Conservation (phyloP, 2,797 vertebrate species). For the Gambusia yucatana region DNA sequence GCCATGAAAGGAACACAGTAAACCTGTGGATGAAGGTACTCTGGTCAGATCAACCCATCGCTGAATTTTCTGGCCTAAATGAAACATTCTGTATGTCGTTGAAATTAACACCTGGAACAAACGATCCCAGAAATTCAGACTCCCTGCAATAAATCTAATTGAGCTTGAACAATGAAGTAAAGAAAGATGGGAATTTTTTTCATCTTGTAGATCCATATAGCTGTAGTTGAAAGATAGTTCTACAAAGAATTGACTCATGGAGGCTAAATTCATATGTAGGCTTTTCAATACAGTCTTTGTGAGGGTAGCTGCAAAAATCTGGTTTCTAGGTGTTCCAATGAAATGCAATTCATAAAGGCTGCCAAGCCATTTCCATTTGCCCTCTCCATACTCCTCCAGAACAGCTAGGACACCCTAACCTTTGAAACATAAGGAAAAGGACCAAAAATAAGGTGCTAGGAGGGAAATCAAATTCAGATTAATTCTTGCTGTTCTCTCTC, state of each 20-base stretch:
- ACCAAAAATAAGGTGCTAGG: background rate
- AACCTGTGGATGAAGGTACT: background rate
- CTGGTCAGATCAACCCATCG: background rate
- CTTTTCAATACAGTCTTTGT: background rate
- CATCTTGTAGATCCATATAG: background rate
- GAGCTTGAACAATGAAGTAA: background rate
- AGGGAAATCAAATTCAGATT: background rate
- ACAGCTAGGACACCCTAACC: background rate
- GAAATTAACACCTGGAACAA: background rate
- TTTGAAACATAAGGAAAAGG: background rate
- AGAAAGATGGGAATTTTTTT: background rate
- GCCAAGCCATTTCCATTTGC: background rate
- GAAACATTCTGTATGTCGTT: background rate
- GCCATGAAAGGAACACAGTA: background rate
- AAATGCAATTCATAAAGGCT: background rate
- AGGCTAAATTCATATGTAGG: background rate
- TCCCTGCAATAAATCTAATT: background rate
- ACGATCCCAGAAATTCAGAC: background rate
- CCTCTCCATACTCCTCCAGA: background rate
- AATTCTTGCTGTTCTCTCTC: slow-evolving; percentile 24
- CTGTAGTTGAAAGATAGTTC: background rate
- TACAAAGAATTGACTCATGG: background rate
- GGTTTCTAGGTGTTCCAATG: background rate
- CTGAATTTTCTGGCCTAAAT: background rate
- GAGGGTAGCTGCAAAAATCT: background rate